A percentile compares a stretch with the other conserved stretches of the same genome.
Evolutionary conservation across 2,888 invertebrate genomes (phyloP).

Genomic region (Lasioglossum lativentre): DNA sequence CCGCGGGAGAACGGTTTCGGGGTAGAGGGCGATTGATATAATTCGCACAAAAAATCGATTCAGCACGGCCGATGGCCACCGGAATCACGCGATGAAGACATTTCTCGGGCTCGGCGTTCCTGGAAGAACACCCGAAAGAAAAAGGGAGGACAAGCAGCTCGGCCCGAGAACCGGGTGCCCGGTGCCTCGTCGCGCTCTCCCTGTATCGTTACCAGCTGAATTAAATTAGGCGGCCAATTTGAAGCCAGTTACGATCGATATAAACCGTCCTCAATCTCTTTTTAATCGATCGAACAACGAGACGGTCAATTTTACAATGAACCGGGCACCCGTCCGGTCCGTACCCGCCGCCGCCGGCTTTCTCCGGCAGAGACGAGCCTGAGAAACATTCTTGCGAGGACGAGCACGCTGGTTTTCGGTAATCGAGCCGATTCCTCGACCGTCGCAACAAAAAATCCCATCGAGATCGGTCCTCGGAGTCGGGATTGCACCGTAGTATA

Average conservation of each 20-base stretch:
- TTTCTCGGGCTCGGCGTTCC: slow-evolving; percentile 33
- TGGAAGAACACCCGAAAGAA: slow-evolving; percentile 23
- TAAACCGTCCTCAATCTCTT: slow-evolving; percentile 32
- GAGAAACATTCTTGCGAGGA: slow-evolving; percentile 27
- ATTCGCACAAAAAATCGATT: slow-evolving; percentile 9
- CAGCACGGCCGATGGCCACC: slow-evolving; percentile 8
- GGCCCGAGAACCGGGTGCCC: slow-evolving; percentile 5
- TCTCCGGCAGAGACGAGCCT: not conserved
- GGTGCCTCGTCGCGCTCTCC: slow-evolving; percentile 24
- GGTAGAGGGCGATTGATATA: not conserved
- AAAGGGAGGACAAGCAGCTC: slow-evolving; percentile 4
- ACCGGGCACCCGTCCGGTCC: not conserved
- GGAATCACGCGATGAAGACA: slow-evolving; percentile 45
- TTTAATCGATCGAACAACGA: slow-evolving; percentile 42
- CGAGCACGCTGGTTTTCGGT: not conserved
- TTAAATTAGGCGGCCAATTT: slow-evolving; percentile 54
- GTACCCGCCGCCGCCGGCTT: not conserved
- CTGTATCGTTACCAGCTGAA: slow-evolving; percentile 36
- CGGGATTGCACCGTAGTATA: not conserved
- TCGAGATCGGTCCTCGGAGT: not conserved
- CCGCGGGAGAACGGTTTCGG: not conserved
- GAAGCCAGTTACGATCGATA: slow-evolving; percentile 26
- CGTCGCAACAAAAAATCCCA: not conserved
- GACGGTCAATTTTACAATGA: slow-evolving; percentile 1
- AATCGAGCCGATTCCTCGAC: not conserved